Conservation (phyloP, 1,140 invertebrate genomes). For the Drosophila simulans region DNA sequence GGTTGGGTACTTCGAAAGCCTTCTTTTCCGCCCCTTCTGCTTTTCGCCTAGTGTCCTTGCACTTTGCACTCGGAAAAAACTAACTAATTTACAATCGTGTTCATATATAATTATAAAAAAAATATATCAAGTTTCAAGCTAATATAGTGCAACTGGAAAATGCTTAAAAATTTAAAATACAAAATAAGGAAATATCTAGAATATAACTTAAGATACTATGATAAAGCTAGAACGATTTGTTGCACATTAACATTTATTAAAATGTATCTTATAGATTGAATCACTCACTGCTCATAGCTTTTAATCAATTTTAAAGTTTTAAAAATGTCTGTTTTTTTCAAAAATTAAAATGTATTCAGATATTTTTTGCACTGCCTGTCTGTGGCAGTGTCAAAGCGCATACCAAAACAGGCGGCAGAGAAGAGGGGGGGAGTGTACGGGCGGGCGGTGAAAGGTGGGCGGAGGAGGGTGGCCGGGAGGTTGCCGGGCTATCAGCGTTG, state of each 20-base stretch:
- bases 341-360: background rate
- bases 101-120: background rate
- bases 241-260: no score
- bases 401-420: slow-evolving; percentile 53
- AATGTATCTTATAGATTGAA: no score
- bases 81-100: background rate
- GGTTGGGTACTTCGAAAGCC: slow-evolving; percentile 42
- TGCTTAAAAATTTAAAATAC: background rate
- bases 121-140: no score
- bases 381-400: slow-evolving; percentile 66
- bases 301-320: no score
- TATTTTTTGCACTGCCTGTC: slow-evolving; percentile 8
- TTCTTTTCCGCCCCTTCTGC: slow-evolving; percentile 3
- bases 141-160: background rate
- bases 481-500: slow-evolving; percentile 48
- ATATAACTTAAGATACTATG: no score
- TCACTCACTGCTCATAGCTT: no score
- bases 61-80: slow-evolving; percentile 21
- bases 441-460: slow-evolving; percentile 26
- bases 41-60: slow-evolving; percentile 37
- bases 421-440: slow-evolving; percentile 22
- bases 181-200: no score
- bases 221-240: no score
- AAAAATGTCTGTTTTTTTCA: no score
- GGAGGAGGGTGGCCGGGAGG: slow-evolving; percentile 1